Base-by-base conservation (phyloP, 2,113 vertebrate genomes). In the Dicentrarchus labrax region DNA sequence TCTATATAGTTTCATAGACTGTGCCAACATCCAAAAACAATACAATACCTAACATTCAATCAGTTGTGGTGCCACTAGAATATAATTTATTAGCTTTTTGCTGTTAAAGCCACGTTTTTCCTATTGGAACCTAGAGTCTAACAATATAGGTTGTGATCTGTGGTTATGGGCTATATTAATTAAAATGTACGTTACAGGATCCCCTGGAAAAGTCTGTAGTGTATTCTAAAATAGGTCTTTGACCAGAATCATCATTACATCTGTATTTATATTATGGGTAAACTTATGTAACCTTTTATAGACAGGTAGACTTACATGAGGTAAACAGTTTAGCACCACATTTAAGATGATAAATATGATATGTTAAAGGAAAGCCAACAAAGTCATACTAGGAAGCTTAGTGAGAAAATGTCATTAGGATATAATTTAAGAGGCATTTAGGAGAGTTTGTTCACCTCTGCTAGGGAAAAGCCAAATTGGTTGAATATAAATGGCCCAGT, bases 401-500 rank as follows among this genome's bases (percentile, higher is more conserved):
- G 53, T 24, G 41, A 66, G 54, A 74, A 30, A 62, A 21, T 51
- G 41, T 51, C 59, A 78, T 76, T 60, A 80, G 70, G 43, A 48
- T 43, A 39, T 65, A 73, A 87, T 84, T 78, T 61, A 78, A 54
- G 62, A 79, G 66, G 79, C 76, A 62, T 82, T 73, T 59, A 59
- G 21, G 50, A 74, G 45, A 69, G 38, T 77, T 69, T 71, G 38
- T 50, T 69, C 66, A 70, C 61, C 64, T 72, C 64, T 59, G 45
- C 24, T 71, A 43, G 16, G 56, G 36, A 82, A 86, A 89, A 81
- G 54, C 45, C 69, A 82, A 72, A 85, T 76, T 86, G 65, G 64
- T 75, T 80, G 64, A 86, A 77, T 85, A 76, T 70, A 78, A 87
- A 88, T 83, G 74, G 78, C 65, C 76, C 76, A 61, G 48, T 78